Evolutionary conservation across 1,140 invertebrate genomes (phyloP).

Genomic region (Drosophila nannoptera): DNA sequence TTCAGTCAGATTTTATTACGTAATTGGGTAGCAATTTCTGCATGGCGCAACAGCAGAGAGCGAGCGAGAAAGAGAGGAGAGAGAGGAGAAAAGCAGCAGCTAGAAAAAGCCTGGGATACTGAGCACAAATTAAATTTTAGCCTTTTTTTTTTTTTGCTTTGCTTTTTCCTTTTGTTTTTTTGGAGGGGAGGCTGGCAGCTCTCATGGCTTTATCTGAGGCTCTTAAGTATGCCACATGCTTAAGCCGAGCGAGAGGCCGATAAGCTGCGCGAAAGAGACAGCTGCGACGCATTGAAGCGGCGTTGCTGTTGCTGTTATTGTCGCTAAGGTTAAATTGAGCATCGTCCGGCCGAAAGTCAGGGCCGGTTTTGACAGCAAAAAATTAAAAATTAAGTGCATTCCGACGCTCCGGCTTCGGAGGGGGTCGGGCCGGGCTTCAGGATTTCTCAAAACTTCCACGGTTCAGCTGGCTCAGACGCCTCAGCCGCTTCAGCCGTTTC

Average conservation of each 20-base stretch:
- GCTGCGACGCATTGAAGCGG: constrained; percentile 44
- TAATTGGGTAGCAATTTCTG: constrained; percentile 78
- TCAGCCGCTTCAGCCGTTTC: not conserved
- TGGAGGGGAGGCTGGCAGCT: not conserved
- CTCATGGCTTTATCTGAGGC: not conserved
- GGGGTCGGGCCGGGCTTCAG: not conserved
- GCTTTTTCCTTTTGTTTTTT: not conserved
- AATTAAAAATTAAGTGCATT: constrained; percentile 70
- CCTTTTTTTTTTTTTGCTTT: constrained; percentile 42
- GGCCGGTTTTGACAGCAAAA: constrained; percentile 34
- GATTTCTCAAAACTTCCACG: not conserved
- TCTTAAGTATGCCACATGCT: constrained; percentile 2
- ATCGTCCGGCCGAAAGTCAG: constrained; percentile 49
- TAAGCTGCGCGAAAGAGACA: constrained; percentile 8
- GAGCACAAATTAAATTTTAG: constrained; percentile 74
- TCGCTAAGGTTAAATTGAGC: constrained; percentile 70
- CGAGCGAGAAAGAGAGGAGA: constrained; percentile 1
- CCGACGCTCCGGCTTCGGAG: constrained; percentile 13
- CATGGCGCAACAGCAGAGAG: constrained; percentile 50
- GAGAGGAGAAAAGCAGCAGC: constrained; percentile 3
- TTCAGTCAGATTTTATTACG: constrained; percentile 78
- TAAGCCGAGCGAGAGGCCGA: not conserved
- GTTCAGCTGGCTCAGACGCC: no score
- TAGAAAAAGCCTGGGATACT: constrained; percentile 49
- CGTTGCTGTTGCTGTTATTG: constrained; percentile 22